A percentile compares a stretch with the other conserved stretches of the same genome.
Evolutionary conservation across 2,888 invertebrate genomes (phyloP).

Genomic region (Trissonchulus sp.): DNA sequence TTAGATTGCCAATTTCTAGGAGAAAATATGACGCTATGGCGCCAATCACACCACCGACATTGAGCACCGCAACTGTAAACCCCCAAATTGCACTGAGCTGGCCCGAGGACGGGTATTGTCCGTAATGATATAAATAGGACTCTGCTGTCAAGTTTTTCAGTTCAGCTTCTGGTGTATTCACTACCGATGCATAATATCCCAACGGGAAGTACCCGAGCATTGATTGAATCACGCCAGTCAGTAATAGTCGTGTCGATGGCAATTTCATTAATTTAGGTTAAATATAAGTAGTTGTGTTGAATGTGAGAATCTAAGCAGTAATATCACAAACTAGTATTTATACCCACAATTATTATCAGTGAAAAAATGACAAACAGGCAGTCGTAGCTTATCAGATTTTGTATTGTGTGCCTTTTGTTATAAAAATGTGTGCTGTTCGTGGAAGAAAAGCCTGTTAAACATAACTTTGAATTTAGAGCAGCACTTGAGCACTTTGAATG

Average conservation of each 20-base stretch:
- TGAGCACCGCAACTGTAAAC: background rate
- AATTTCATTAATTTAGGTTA: no score
- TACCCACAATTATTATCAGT: no score
- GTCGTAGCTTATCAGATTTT: no score
- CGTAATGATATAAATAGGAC: background rate
- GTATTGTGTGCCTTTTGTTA: no score
- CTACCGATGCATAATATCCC: background rate
- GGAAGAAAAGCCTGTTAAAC: no score
- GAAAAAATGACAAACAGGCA: no score
- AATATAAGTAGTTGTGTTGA: no score
- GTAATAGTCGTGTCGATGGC: background rate
- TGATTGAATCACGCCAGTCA: background rate
- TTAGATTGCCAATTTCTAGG: background rate
- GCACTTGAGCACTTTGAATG: no score
- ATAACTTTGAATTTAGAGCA: no score
- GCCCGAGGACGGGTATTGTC: background rate
- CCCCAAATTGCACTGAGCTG: background rate
- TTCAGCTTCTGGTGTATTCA: background rate
- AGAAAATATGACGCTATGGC: background rate
- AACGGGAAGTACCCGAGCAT: background rate
- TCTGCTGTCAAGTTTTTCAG: background rate
- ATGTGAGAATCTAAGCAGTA: no score
- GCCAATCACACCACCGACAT: background rate
- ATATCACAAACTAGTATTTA: no score
- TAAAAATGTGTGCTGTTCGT: no score